Evolutionary conservation across 2,888 invertebrate genomes (phyloP).

Genomic region (Boloria euphrosyne): DNA sequence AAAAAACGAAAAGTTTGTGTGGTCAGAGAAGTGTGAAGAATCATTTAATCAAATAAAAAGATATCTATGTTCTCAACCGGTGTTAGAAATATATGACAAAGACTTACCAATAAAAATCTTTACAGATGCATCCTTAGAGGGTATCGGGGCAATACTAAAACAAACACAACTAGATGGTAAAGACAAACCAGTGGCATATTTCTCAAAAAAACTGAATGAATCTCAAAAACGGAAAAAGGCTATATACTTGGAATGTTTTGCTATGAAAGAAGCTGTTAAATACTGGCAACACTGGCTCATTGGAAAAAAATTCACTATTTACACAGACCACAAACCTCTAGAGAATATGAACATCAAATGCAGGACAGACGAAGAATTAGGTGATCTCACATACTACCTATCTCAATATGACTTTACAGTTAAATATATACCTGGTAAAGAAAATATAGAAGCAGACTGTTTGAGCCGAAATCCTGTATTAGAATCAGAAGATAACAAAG

Average conservation of each 20-base stretch:
- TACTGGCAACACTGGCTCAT: constrained; percentile 43
- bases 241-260: constrained; percentile 38
- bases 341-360: constrained; percentile 34
- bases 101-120: constrained; percentile 30
- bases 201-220: constrained; percentile 21
- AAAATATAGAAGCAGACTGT: constrained; percentile 34
- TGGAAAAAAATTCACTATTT: constrained; percentile 33
- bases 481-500: constrained; percentile 27
- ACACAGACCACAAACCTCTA: constrained; percentile 37
- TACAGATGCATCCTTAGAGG: constrained; percentile 30
- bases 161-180: constrained; percentile 6
- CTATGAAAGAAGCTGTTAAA: constrained; percentile 37
- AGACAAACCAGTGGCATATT: constrained; percentile 27
- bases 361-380: constrained; percentile 36
- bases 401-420: constrained; percentile 34
- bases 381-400: constrained; percentile 33
- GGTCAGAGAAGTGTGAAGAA: constrained; percentile 27
- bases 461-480: constrained; percentile 31
- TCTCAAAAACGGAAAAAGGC: constrained; percentile 34
- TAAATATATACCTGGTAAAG: constrained; percentile 33
- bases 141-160: constrained; percentile 29
- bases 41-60: constrained; percentile 32
- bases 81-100: constrained; percentile 31
- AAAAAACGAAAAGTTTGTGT: not conserved
- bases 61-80: constrained; percentile 33